Evolutionary conservation across 2,797 vertebrate genomes (phyloP).

Genomic region (Austrolebias charrua): DNA sequence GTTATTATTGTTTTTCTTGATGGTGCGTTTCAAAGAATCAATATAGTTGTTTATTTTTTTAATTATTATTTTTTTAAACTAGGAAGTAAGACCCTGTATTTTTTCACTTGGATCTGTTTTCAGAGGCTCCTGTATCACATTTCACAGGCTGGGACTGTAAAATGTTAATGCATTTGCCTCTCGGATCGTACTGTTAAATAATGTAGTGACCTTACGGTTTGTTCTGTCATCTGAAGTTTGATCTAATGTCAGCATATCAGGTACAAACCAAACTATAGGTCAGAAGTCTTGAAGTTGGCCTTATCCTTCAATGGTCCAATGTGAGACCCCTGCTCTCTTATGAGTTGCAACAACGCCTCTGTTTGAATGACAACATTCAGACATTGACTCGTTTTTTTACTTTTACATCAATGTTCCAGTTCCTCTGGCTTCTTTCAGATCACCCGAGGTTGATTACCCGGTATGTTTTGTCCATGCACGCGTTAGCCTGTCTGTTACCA

Average conservation of each 20-base stretch:
- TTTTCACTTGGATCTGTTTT: conserved; percentile 24
- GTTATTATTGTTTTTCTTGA: conserved; percentile 2
- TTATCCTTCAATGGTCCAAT: no score
- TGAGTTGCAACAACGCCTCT: not conserved
- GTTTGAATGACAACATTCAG: not conserved
- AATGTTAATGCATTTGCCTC: conserved; percentile 66
- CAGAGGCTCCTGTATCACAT: conserved; percentile 49
- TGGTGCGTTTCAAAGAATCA: conserved; percentile 1
- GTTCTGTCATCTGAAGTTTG: conserved; percentile 1
- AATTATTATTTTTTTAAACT: not conserved
- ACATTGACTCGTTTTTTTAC: not conserved
- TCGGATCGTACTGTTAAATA: conserved; percentile 49
- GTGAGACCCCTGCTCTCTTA: not conserved
- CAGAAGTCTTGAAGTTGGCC: no score
- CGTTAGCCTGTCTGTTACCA: no score
- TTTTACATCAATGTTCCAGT: not conserved
- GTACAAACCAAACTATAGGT: not conserved
- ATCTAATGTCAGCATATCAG: conserved; percentile 24
- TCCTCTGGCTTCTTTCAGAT: not conserved
- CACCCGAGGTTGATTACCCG: no score
- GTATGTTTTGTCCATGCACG: no score
- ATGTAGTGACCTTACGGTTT: conserved; percentile 39
- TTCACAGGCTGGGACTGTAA: conserved; percentile 52
- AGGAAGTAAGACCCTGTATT: not conserved
- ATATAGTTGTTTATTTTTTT: not conserved